Percentiles rank a stretch among this genome's conserved stretches.
Conservation (phyloP, 2,113 vertebrate genomes). For the human region DNA sequence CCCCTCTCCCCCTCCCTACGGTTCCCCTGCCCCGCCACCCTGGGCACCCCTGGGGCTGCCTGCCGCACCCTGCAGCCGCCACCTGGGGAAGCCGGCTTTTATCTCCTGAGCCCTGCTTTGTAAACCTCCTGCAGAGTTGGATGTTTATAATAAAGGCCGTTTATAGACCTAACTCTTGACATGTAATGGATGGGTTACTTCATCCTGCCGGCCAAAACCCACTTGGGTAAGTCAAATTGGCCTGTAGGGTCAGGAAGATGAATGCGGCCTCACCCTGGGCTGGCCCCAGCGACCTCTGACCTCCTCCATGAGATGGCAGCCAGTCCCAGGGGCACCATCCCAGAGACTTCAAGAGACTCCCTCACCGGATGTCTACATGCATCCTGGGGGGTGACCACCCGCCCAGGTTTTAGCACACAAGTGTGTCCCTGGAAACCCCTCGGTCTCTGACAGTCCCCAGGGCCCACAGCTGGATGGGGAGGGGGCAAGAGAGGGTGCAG, state of each 20-base stretch:
- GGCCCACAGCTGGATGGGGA: fast-evolving
- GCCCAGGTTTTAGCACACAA: not conserved
- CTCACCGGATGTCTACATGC: too few relatives aligned
- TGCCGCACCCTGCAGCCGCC: fast-evolving
- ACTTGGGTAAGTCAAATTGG: not conserved
- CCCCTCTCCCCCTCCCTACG: fast-evolving
- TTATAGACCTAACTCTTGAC: not conserved
- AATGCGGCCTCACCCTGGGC: fast-evolving
- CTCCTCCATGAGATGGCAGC: fast-evolving
- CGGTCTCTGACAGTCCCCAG: not conserved
- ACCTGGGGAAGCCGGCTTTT: not conserved
- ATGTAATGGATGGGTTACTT: not conserved
- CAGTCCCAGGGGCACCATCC: fast-evolving
- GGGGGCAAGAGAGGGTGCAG: not conserved
- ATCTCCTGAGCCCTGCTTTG: not conserved
- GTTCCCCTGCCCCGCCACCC: fast-evolving
- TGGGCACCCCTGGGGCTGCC: fast-evolving
- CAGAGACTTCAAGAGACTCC: fast-evolving
- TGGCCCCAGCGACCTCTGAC: not conserved
- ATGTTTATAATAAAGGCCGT: not conserved
- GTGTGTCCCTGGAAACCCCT: not conserved
- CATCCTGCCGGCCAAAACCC: not conserved
- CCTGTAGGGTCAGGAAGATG: not conserved
- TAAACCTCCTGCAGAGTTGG: not conserved
- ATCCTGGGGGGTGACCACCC: fast-evolving